Base-by-base conservation (phyloP, 2,888 invertebrate species). In the Polydrusus cervinus region DNA sequence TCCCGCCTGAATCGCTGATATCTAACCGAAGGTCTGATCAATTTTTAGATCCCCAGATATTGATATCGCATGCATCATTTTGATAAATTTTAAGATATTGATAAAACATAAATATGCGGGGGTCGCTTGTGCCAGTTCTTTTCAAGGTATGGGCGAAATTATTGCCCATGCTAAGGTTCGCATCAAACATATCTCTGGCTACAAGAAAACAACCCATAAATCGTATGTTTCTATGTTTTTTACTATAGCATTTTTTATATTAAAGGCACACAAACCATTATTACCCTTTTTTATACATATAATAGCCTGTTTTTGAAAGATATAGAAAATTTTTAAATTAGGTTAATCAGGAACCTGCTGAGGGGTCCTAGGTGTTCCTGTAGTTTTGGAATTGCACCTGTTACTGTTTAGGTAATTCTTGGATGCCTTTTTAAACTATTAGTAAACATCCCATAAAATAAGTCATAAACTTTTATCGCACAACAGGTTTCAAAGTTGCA, bases 91-190 rank as follows among this genome's bases (percentile, higher is more conserved):
- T 81, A 79, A 80, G 79, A 78, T 87, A 87, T 87, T 84, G 87
- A 87, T 86, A 86, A 85, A 87, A 85, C 85, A 82, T 78, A 82
- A 82, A 85, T 83, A 84, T 83, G 67, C 61, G 81, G 81, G 62
- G 65, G 51, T 53, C 51, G 51, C 47, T 80, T 80, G 85, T 85
- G 83, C 85, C 85, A 85, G 86, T 84, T 82, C 74, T 80, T 57
- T 71, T 67, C 57, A 77, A 79, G 68, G 76, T 73, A 87, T 87
- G 87, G 83, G 85, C 77, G 86, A 87, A 80, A 83, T 87, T 75
- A 81, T 85, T 71, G 87, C 87, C 79, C 85, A 84, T 80, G 87
- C 87, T 65, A 83, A 83, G 61, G 85, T 87, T 73, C 84, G 85
- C 69, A 84, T 87, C 60, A 85, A 82, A 78, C 81, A 85, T 69